phyloP scores from a whole-genome alignment of 2,888 invertebrate species.

The Cryptops parisi region DNA sequence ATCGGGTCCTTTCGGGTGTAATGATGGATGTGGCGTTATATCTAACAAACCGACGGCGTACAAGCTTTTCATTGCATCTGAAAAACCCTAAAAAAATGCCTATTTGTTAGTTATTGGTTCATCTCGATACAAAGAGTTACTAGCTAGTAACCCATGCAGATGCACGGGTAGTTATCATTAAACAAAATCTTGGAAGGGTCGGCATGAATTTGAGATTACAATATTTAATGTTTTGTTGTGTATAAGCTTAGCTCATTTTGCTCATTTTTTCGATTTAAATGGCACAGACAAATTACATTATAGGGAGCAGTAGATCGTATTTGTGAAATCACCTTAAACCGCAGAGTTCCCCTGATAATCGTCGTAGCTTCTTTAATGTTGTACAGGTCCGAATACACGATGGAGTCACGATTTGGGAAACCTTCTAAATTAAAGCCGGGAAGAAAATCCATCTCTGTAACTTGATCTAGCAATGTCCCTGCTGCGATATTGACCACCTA shows the following conservation, averaged over 20 bases:
- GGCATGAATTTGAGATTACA: too few relatives aligned
- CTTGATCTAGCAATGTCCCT: slow-evolving; percentile 72
- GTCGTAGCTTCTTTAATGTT: slow-evolving; percentile 77
- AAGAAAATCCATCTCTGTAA: slow-evolving; percentile 67
- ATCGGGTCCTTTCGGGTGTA: slow-evolving; percentile 92
- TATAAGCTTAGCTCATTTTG: too few relatives aligned
- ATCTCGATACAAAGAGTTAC: too few relatives aligned
- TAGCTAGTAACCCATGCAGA: too few relatives aligned
- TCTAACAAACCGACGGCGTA: slow-evolving; percentile 78
- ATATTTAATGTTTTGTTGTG: too few relatives aligned
- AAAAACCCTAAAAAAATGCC: slow-evolving; percentile 54
- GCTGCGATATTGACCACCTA: slow-evolving; percentile 73
- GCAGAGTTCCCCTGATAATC: slow-evolving; percentile 79
- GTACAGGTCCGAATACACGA: slow-evolving; percentile 70
- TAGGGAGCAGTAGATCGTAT: too few relatives aligned
- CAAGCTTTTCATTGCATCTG: slow-evolving; percentile 72
- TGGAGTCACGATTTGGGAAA: slow-evolving; percentile 92
- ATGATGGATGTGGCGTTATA: slow-evolving; percentile 63
- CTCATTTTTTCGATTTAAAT: too few relatives aligned
- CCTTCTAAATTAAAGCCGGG: slow-evolving; percentile 95
- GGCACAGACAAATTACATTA: too few relatives aligned
- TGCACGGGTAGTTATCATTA: too few relatives aligned
- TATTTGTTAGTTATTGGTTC: too few relatives aligned
- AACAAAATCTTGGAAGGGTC: too few relatives aligned
- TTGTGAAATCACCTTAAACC: slow-evolving; percentile 62